Percentiles rank a stretch among this genome's conserved stretches.
phyloP scores from a whole-genome alignment of 2,888 invertebrate genomes.

The Drosophila sordidula region DNA sequence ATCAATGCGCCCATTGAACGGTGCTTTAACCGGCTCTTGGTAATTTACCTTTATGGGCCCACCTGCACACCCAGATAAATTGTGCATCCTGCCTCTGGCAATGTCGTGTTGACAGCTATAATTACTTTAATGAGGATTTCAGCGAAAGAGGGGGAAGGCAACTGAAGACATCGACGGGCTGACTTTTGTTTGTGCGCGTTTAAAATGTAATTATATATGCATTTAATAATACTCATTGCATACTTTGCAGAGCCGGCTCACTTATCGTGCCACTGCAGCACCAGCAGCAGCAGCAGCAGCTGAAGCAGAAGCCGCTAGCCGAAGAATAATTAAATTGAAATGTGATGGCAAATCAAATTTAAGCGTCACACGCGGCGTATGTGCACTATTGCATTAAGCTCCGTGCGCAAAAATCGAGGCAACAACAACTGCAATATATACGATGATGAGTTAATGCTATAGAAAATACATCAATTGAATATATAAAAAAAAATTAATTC shows the following conservation, averaged over 20 bases:
- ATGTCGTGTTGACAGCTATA: slow-evolving; percentile 61
- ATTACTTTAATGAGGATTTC: slow-evolving; percentile 74
- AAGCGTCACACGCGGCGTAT: slow-evolving; percentile 47
- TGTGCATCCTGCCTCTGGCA: slow-evolving; percentile 28
- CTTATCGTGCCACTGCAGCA: slow-evolving; percentile 42
- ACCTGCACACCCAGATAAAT: slow-evolving; percentile 21
- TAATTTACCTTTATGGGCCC: slow-evolving; percentile 34
- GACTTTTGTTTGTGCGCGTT: slow-evolving; percentile 68
- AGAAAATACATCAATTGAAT: slow-evolving; percentile 34
- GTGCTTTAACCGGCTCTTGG: slow-evolving; percentile 3
- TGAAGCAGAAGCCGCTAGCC: slow-evolving; percentile 23
- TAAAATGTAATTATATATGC: slow-evolving; percentile 71
- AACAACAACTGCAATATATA: background rate
- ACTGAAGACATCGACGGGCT: slow-evolving; percentile 19
- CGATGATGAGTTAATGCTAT: background rate
- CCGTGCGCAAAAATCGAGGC: slow-evolving; percentile 7
- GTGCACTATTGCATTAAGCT: slow-evolving; percentile 33
- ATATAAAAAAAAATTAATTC: slow-evolving; percentile 52
- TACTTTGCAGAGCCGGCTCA: slow-evolving; percentile 50
- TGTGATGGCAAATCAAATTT: slow-evolving; percentile 68
- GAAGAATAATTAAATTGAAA: slow-evolving; percentile 71
- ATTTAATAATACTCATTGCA: slow-evolving; percentile 61
- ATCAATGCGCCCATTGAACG: background rate
- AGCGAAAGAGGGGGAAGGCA: slow-evolving; percentile 14
- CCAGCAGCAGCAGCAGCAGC: slow-evolving; percentile 14